Percentiles rank a stretch among this genome's conserved stretches.
Conservation (phyloP, 2,888 invertebrate genomes). For the Cyaniris semiargus region DNA sequence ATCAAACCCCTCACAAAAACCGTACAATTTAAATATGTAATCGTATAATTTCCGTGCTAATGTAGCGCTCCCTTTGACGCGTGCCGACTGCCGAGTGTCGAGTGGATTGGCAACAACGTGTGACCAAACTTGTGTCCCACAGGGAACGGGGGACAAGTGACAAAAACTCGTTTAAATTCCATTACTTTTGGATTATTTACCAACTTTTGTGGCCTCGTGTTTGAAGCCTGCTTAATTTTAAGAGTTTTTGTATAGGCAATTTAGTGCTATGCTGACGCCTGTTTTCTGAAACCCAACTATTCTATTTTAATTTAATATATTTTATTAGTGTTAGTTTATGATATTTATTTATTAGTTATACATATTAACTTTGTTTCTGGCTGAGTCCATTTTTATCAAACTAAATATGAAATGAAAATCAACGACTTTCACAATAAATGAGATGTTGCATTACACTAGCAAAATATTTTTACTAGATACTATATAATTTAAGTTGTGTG, state of each 20-base stretch:
- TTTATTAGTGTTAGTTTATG: too few relatives aligned
- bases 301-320: too few relatives aligned
- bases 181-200: neutral
- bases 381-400: too few relatives aligned
- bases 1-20: neutral
- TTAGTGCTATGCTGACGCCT: too few relatives aligned
- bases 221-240: neutral
- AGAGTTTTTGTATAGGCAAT: neutral
- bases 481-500: too few relatives aligned
- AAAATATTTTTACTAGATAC: too few relatives aligned
- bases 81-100: constrained; percentile 28
- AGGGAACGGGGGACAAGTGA: constrained; percentile 10
- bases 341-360: too few relatives aligned
- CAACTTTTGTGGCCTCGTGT: neutral
- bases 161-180: constrained; percentile 15
- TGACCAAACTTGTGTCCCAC: constrained; percentile 7
- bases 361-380: too few relatives aligned
- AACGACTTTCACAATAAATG: too few relatives aligned
- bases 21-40: neutral
- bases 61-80: constrained; percentile 28
- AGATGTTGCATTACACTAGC: too few relatives aligned
- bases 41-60: constrained; percentile 1
- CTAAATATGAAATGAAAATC: too few relatives aligned
- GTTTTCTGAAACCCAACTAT: too few relatives aligned
- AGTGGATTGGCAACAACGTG: constrained; percentile 16